Percentiles rank a stretch among this genome's conserved stretches.
These are phyloP conservation scores for Macrocentrus cingulum DNA, from an alignment of 1,140 invertebrate species.

Conservation along the genomic window DNA sequence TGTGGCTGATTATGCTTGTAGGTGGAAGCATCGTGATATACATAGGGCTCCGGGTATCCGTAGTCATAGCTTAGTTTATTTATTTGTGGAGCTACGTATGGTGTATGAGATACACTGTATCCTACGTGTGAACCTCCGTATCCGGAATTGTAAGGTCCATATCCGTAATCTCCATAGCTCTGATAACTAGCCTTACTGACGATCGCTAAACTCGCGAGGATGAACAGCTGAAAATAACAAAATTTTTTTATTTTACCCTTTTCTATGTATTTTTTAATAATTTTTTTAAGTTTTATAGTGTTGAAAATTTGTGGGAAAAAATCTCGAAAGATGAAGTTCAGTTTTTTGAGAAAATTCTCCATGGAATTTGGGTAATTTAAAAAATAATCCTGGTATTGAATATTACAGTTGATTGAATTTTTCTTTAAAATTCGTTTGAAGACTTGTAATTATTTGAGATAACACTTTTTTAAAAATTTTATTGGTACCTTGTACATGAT, in stretches of 20 bases:
- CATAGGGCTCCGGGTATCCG: slow-evolving; percentile 21
- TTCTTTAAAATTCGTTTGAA: too few species aligned
- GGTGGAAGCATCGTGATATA: slow-evolving; percentile 27
- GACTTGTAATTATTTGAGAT: too few species aligned
- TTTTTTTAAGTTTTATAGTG: too few species aligned
- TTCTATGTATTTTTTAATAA: too few species aligned
- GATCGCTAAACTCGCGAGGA: slow-evolving; percentile 34
- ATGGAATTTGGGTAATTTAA: too few species aligned
- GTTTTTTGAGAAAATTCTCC: too few species aligned
- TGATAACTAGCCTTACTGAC: slow-evolving; percentile 36
- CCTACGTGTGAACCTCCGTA: slow-evolving; percentile 24
- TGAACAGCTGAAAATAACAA: slow-evolving; percentile 33
- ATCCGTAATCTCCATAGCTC: slow-evolving; percentile 31
- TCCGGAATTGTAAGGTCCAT: slow-evolving; percentile 25
- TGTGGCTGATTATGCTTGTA: slow-evolving; percentile 22
- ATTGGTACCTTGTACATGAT: slow-evolving; percentile 21
- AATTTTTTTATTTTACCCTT: too few species aligned
- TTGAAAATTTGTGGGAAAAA: too few species aligned
- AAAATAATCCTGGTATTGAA: too few species aligned
- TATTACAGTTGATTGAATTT: too few species aligned
- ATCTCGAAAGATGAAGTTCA: too few species aligned
- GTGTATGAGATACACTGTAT: slow-evolving; percentile 18
- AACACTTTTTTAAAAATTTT: too few species aligned
- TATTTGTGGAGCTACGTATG: slow-evolving; percentile 18
- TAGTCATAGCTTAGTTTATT: slow-evolving; percentile 32